A percentile compares a stretch with the other conserved stretches of the same genome.
Conservation (phyloP, 2,888 invertebrate species). For the Nemotelus nigrinus region DNA sequence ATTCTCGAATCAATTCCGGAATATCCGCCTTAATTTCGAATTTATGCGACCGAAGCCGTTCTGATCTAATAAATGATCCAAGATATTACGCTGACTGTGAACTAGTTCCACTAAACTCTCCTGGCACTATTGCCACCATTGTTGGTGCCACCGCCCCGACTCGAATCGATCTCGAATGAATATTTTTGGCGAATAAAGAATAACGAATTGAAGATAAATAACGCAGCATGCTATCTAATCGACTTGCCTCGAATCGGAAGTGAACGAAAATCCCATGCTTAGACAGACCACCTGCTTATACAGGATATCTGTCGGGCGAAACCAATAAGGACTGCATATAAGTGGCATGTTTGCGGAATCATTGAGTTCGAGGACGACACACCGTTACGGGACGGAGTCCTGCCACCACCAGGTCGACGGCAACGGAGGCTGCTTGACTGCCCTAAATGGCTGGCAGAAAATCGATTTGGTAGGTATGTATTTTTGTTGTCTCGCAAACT, state of each 20-base stretch:
- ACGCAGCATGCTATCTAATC: slow-evolving; percentile 38
- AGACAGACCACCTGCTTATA: neutral
- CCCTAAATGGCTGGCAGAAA: neutral
- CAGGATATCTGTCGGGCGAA: neutral
- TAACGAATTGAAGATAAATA: slow-evolving; percentile 41
- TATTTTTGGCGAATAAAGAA: neutral
- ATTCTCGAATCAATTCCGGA: slow-evolving; percentile 37
- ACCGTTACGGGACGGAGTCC: too few species aligned
- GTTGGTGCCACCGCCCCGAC: neutral
- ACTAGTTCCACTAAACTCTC: too few species aligned
- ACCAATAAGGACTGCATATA: slow-evolving; percentile 1
- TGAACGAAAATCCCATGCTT: slow-evolving; percentile 11
- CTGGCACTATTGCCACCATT: too few species aligned
- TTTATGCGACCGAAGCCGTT: slow-evolving; percentile 30
- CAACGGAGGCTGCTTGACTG: too few species aligned
- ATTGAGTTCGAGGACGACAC: neutral
- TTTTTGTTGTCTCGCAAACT: neutral
- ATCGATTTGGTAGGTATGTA: neutral
- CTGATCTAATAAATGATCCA: slow-evolving; percentile 8
- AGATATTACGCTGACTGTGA: too few species aligned
- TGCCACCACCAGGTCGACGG: too few species aligned
- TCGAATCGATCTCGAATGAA: slow-evolving; percentile 14
- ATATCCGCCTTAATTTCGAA: slow-evolving; percentile 38
- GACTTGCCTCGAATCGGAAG: slow-evolving; percentile 36
- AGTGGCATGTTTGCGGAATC: neutral